These are phyloP conservation scores for Lumbricus terrestris DNA, from an alignment of 2,888 invertebrate genomes.

Conservation along the genomic window DNA sequence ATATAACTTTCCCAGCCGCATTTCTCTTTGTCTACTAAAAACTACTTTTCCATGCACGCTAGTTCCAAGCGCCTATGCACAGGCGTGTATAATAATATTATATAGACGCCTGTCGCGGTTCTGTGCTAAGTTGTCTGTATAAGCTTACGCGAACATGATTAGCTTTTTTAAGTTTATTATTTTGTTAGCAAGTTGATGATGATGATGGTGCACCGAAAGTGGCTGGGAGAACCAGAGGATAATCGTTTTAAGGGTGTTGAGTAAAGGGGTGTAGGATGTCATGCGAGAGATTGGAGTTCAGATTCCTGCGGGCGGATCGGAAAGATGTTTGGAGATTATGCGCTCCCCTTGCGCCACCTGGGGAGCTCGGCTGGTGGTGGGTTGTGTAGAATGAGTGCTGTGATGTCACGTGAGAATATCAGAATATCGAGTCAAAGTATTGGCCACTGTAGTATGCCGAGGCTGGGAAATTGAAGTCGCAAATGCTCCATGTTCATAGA, in stretches of 20 bases:
- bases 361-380: too few species aligned
- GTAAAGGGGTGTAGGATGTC: background rate
- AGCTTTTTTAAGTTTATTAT: background rate
- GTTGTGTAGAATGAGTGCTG: background rate
- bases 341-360: background rate
- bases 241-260: background rate
- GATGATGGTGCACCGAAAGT: too few species aligned
- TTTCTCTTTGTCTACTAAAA: background rate
- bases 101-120: too few species aligned
- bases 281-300: background rate
- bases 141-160: background rate
- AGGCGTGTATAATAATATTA: too few species aligned
- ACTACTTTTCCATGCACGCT: background rate
- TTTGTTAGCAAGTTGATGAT: too few species aligned
- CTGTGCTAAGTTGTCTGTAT: background rate
- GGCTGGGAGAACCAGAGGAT: too few species aligned
- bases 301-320: background rate
- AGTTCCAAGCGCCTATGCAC: background rate
- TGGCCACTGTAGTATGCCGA: too few species aligned
- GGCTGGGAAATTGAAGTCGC: too few species aligned
- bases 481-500: too few species aligned
- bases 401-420: background rate
- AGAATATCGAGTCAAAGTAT: too few species aligned
- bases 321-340: background rate
- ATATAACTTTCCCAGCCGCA: too few species aligned